Evolutionary conservation across 2,888 invertebrate species (phyloP), one percentile per base, ranked within the genome.

Genomic region (Agrilus biguttatus): DNA sequence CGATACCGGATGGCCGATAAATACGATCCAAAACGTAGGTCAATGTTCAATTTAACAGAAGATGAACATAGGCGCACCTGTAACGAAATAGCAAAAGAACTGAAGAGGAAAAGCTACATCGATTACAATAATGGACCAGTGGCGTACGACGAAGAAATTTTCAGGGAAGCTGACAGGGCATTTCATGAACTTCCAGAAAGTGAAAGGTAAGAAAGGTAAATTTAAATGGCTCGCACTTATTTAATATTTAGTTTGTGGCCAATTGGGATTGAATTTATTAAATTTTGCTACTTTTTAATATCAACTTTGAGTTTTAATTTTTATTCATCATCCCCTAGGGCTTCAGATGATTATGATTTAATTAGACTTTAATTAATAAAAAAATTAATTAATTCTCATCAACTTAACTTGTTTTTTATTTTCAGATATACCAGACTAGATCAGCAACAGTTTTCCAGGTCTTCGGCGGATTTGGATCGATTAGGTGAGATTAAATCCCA

Each of bases 181-280:
- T 74, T 73, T 52, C 68, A 69, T 41, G 74, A 74, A 50, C 57
- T 72, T 39, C 67, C 70, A 17, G 72, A 73, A 36, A 66, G 68
- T 50, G 73, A 73, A 47, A 63, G 74, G 52, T 73, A 71, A 28
- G 6, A n/a, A n/a, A n/a, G n/a, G n/a, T n/a, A n/a, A n/a, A n/a
- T n/a, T n/a, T n/a, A n/a, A n/a, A n/a, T n/a, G n/a, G n/a, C n/a
- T n/a, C n/a, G n/a, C n/a, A n/a, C n/a, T n/a, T n/a, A n/a, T n/a
- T n/a, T n/a, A n/a, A n/a, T n/a, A n/a, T n/a, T n/a, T n/a, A n/a
- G n/a, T n/a, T n/a, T n/a, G n/a, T n/a, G n/a, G n/a, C n/a, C n/a
- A n/a, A n/a, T n/a, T n/a, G n/a, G n/a, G n/a, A n/a, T n/a, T n/a
- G n/a, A n/a, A n/a, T n/a, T n/a, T n/a, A 5, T 21, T 6, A 40